These are phyloP conservation scores for Numenius phaeopus DNA, from an alignment of 2,797 vertebrate species.

Conservation along the genomic window DNA sequence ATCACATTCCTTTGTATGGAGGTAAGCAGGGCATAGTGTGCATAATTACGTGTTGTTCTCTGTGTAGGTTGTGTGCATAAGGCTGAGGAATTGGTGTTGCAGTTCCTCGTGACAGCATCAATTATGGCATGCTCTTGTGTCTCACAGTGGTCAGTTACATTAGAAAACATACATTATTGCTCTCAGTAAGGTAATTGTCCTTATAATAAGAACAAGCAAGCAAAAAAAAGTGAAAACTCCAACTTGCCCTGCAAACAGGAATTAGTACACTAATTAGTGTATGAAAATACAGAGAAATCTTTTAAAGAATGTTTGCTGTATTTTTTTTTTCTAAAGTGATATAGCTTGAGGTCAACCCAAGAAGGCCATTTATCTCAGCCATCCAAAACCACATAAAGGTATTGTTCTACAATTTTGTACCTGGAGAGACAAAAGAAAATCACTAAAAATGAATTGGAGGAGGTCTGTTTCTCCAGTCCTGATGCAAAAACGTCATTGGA, in stretches of 20 bases:
- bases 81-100: background rate
- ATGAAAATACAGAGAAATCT: conserved; percentile 22
- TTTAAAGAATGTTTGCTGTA: background rate
- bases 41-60: background rate
- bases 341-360: background rate
- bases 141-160: background rate
- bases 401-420: background rate
- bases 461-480: background rate
- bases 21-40: conserved; percentile 6
- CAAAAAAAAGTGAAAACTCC: background rate
- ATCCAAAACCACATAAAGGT: background rate
- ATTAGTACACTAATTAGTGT: conserved; percentile 3
- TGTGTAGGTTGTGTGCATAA: background rate
- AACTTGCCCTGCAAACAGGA: conserved; percentile 44
- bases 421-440: background rate
- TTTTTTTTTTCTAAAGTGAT: background rate
- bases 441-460: background rate
- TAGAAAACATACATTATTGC: background rate
- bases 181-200: background rate
- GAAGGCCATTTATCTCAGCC: background rate
- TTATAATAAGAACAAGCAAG: background rate
- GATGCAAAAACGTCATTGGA: background rate
- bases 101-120: background rate
- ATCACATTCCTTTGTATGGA: conserved; percentile 55
- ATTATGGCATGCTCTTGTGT: background rate